Evolutionary conservation across 2,888 invertebrate genomes (phyloP), one percentile per base, ranked within the genome.

Genomic region (Microchrysa polita): DNA sequence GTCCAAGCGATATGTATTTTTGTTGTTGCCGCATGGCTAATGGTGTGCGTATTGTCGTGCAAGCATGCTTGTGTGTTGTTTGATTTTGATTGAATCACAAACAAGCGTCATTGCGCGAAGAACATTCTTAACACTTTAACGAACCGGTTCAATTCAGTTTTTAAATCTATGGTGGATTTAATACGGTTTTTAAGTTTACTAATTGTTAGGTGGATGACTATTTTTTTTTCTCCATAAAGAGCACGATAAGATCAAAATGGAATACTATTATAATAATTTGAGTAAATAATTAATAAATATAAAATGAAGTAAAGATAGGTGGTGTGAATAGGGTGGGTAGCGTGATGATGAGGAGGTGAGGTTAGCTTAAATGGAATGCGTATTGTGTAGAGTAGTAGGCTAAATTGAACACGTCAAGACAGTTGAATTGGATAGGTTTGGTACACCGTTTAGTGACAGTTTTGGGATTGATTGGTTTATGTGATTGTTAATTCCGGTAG

Each of bases 51-150:
- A n/a, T n/a, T n/a, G n/a, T n/a, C n/a, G n/a, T n/a, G n/a, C n/a
- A n/a, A n/a, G n/a, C n/a, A n/a, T n/a, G n/a, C n/a, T n/a, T n/a
- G n/a, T n/a, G n/a, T n/a, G n/a, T n/a, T n/a, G 27, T 34, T 34
- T 34, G 27, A n/a, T n/a, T n/a, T 34, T 34, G 27, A 34, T 34
- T 34, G 27, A 7, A 34, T 34, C 27, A 34, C 4, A 34, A 57
- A 55, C 69, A 69, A 53, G 69, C 69, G 69, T 69, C 55, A 69
- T 69, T 7, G 7, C 27, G 2, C 27, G 27, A n/a, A n/a, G 27
- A 34, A 23, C 27, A 57, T 55, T n/a, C n/a, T 69, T 69, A 69
- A 42, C 69, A 57, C 16, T 34, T 20, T 34, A 12, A 1, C 16
- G 18, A 57, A 69, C 69, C 57, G 40, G 40, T 55, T 40, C 34